Conservation (phyloP, 1,140 invertebrate genomes). For the Galleria mellonella region DNA sequence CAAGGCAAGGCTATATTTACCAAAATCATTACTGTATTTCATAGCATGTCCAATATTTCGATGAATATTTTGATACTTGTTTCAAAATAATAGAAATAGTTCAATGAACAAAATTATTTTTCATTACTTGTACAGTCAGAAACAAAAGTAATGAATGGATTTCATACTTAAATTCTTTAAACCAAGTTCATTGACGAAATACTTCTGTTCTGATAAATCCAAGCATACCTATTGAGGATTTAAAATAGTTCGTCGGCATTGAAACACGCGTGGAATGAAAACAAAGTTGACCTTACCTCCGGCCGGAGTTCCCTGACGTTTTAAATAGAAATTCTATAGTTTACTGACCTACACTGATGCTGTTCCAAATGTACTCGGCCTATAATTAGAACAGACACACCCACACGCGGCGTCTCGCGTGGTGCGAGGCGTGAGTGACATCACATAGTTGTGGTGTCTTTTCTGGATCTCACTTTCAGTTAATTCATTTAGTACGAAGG, state of each 20-base stretch:
- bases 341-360: conserved; percentile 31
- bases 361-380: conserved; percentile 20
- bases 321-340: conserved; percentile 8
- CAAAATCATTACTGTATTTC: too few species aligned
- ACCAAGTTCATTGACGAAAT: too few species aligned
- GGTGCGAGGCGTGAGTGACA: conserved; percentile 23
- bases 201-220: too few species aligned
- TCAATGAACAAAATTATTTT: too few species aligned
- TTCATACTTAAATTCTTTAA: too few species aligned
- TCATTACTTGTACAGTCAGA: too few species aligned
- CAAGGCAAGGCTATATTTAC: too few species aligned
- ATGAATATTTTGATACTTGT: too few species aligned
- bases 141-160: too few species aligned
- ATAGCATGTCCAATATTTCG: too few species aligned
- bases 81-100: too few species aligned
- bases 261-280: too few species aligned
- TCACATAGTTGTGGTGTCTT: conserved; percentile 13
- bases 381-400: conserved; percentile 42
- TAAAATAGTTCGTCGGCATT: neutral
- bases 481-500: neutral
- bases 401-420: conserved; percentile 12
- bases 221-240: neutral
- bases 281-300: neutral
- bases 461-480: conserved; percentile 13
- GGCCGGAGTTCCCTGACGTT: neutral